Conservation (phyloP, 1,140 invertebrate species). For the Sitobion miscanthi region DNA sequence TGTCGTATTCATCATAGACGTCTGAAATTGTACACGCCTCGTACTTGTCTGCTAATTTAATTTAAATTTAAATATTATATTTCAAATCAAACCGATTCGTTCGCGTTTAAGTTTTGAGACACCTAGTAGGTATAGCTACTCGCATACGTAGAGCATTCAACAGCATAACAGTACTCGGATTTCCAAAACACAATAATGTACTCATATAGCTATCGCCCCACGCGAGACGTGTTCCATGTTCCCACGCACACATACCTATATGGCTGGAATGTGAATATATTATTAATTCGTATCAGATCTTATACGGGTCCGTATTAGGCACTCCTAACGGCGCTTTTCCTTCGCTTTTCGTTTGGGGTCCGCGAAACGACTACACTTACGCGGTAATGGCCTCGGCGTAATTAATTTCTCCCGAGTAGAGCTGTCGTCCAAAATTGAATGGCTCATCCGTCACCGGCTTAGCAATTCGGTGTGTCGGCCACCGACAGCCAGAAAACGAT, state of each 20-base stretch:
- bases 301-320: no score
- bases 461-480: conserved; percentile 25
- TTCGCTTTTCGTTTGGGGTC: not conserved
- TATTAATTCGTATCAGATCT: conserved; percentile 17
- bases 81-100: not conserved
- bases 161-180: not conserved
- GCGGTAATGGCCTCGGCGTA: conserved; percentile 37
- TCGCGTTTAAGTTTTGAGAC: not conserved
- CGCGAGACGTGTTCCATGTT: no score
- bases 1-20: not conserved
- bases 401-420: conserved; percentile 41
- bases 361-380: not conserved
- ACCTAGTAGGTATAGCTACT: not conserved
- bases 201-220: not conserved
- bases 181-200: not conserved
- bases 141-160: not conserved
- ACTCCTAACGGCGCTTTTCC: not conserved
- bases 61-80: not conserved
- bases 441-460: conserved; percentile 39
- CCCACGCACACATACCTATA: not conserved
- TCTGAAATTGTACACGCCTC: not conserved
- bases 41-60: not conserved
- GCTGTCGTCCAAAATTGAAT: conserved; percentile 35
- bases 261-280: not conserved
- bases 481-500: conserved; percentile 33